A percentile compares a stretch with the other conserved stretches of the same genome.
Conservation (phyloP, 2,113 vertebrate species). For the Takifugu flavidus region DNA sequence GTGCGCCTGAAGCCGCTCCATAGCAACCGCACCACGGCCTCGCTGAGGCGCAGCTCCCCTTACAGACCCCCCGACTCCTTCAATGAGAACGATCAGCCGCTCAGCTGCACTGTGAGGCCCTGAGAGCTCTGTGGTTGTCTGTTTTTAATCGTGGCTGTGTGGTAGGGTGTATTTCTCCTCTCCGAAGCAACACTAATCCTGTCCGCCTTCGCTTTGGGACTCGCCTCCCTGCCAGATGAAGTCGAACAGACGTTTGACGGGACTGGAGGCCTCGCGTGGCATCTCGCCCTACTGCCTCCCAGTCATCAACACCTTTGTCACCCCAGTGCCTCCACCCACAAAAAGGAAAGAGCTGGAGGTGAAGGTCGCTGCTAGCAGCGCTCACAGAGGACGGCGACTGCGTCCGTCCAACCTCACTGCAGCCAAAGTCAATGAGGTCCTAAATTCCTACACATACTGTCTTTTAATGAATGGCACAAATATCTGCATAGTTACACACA, state of each 20-base stretch:
- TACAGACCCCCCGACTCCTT: slow-evolving; percentile 49
- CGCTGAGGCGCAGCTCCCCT: slow-evolving; percentile 61
- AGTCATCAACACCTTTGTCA: slow-evolving; percentile 69
- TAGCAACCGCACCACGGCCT: slow-evolving; percentile 50
- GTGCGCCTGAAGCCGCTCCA: slow-evolving; percentile 77
- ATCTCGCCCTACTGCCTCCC: slow-evolving; percentile 80
- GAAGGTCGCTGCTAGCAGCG: slow-evolving; percentile 40
- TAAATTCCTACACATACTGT: not conserved
- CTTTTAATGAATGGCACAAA: too few relatives aligned
- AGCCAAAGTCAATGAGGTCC: slow-evolving; percentile 66
- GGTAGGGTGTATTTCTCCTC: too few relatives aligned
- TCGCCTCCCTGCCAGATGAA: slow-evolving; percentile 67
- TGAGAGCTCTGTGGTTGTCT: not conserved
- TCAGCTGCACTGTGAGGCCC: slow-evolving; percentile 69
- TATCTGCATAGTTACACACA: too few relatives aligned
- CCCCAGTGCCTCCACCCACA: slow-evolving; percentile 76
- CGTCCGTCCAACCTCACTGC: slow-evolving; percentile 73
- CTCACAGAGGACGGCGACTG: slow-evolving; percentile 68
- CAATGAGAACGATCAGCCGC: slow-evolving; percentile 55
- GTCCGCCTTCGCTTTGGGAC: too few relatives aligned
- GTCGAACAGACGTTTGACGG: slow-evolving; percentile 48
- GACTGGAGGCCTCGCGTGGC: slow-evolving; percentile 50
- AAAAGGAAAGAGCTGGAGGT: slow-evolving; percentile 55
- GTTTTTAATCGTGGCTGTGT: too few relatives aligned
- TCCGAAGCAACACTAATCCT: not conserved